Percentiles rank a stretch among this genome's conserved stretches.
Evolutionary conservation across 2,113 vertebrate species (phyloP).

Genomic region (Galbula dea): DNA sequence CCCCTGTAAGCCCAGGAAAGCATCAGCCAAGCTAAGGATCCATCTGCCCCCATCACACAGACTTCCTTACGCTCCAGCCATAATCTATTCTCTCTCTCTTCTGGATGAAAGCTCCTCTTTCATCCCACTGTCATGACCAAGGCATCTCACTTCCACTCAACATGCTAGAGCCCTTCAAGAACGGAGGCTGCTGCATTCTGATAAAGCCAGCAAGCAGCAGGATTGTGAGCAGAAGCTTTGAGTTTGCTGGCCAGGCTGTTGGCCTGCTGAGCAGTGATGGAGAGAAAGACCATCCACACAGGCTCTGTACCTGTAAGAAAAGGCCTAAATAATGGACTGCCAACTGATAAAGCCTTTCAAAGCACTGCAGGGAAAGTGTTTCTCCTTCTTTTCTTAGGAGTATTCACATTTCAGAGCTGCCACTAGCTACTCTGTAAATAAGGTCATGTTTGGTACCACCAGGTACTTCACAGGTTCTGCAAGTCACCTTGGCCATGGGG

Average conservation of each 20-base stretch:
- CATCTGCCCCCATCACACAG: background rate
- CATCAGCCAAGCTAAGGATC: background rate
- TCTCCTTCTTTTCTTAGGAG: background rate
- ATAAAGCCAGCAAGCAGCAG: background rate
- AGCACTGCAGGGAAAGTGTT: background rate
- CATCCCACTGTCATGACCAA: background rate
- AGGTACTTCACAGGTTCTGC: background rate
- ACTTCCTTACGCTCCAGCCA: background rate
- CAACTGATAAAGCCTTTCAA: background rate
- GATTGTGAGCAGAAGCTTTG: background rate
- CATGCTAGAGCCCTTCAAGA: background rate
- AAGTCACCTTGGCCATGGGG: background rate
- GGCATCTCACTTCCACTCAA: background rate
- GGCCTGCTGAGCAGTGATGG: fast-evolving
- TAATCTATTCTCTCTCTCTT: too few relatives aligned
- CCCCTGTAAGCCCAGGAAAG: background rate
- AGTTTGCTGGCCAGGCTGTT: background rate
- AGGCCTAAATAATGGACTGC: background rate
- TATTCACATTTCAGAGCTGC: background rate
- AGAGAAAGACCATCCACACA: background rate
- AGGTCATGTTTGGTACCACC: background rate
- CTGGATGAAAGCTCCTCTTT: background rate
- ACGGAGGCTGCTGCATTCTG: background rate
- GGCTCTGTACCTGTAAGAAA: background rate
- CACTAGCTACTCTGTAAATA: background rate